A percentile compares a stretch with the other conserved stretches of the same genome.
Evolutionary conservation across 2,113 vertebrate genomes (phyloP).

Genomic region (Nesogale talazaci): DNA sequence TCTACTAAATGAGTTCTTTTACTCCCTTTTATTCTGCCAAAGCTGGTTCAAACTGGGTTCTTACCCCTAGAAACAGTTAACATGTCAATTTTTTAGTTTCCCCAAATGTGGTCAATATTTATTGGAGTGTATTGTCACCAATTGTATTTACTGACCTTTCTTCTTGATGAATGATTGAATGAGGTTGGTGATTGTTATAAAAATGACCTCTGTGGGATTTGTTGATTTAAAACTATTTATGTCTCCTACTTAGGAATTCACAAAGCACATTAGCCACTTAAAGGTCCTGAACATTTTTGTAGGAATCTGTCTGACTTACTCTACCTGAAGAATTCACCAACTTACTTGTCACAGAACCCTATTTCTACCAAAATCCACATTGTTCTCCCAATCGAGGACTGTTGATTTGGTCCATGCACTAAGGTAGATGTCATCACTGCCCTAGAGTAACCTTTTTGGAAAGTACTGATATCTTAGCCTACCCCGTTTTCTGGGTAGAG

Average conservation of each 20-base stretch:
- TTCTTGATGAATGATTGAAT: neutral
- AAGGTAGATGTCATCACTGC: neutral
- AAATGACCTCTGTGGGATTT: slow-evolving; percentile 8
- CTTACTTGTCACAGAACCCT: neutral
- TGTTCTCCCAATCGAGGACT: neutral
- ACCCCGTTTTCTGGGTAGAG: neutral
- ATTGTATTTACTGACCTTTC: slow-evolving; percentile 36
- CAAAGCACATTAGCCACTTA: neutral
- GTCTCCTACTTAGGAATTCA: neutral
- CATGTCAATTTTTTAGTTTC: neutral
- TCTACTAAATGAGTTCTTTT: neutral
- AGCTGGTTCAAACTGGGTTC: neutral
- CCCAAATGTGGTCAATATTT: neutral
- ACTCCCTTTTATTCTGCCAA: neutral
- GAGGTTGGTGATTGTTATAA: neutral
- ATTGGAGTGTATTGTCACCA: slow-evolving; percentile 18
- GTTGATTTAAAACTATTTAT: neutral
- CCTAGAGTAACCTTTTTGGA: neutral
- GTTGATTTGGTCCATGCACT: neutral
- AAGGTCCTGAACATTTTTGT: neutral
- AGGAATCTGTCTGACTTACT: neutral
- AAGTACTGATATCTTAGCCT: neutral
- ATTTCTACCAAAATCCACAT: neutral
- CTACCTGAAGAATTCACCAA: neutral
- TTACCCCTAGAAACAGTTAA: neutral